phyloP scores from a whole-genome alignment of 2,113 vertebrate species.

The Hemichromis elongatus region DNA sequence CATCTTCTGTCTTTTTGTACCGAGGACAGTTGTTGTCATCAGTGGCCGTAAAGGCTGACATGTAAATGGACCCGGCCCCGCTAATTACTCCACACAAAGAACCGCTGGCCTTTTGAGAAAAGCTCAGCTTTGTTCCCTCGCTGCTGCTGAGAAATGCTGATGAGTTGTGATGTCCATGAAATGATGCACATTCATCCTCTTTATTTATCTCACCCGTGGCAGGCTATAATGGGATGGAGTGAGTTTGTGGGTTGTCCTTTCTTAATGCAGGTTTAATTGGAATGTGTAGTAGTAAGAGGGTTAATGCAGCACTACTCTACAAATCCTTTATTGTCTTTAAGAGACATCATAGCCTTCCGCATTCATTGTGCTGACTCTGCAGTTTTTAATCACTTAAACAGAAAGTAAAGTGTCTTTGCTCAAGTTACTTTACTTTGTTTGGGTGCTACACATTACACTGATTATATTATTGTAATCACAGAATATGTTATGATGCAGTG shows the following conservation, averaged over 20 bases:
- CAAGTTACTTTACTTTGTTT: not conserved
- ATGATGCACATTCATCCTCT: constrained; percentile 20
- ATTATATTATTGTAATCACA: not conserved
- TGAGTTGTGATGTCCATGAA: constrained; percentile 8
- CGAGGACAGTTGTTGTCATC: constrained; percentile 16
- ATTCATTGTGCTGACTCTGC: constrained; percentile 4
- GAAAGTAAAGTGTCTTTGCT: not conserved
- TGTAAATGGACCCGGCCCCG: not conserved
- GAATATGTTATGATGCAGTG: not conserved
- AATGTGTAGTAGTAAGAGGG: not conserved
- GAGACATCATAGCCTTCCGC: not conserved
- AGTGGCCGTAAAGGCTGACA: not conserved
- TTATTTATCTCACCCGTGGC: not conserved
- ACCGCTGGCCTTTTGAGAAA: not conserved
- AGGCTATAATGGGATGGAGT: not conserved
- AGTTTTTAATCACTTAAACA: constrained; percentile 17
- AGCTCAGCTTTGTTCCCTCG: not conserved
- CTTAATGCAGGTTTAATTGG: constrained; percentile 33
- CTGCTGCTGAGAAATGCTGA: not conserved
- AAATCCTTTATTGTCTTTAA: not conserved
- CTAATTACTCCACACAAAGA: constrained; percentile 26
- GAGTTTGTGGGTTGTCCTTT: not conserved
- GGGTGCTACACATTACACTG: not conserved
- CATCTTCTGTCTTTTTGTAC: not conserved
- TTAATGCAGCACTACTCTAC: not conserved